Conservation (phyloP, 2,888 invertebrate species). For the Meliscaeva auricollis region DNA sequence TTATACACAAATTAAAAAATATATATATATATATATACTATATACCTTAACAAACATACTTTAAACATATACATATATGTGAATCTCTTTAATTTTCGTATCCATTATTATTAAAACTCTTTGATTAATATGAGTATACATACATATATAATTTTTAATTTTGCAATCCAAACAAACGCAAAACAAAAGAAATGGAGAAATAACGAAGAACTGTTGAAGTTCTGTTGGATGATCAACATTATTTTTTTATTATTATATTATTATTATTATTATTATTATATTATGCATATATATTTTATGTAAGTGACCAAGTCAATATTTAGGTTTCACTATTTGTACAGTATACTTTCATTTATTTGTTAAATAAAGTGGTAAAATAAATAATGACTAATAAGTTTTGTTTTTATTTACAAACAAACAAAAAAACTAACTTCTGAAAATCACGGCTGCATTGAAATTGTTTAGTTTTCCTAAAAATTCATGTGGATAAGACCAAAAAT, state of each 20-base stretch:
- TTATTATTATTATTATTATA: conserved; percentile 48
- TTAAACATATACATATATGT: conserved; percentile 23
- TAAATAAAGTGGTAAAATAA: conserved; percentile 71
- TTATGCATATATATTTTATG: conserved; percentile 58
- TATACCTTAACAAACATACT: conserved; percentile 4
- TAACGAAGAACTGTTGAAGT: conserved; percentile 23
- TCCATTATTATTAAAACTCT: conserved; percentile 43
- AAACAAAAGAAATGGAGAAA: conserved; percentile 25
- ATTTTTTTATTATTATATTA: conserved; percentile 52
- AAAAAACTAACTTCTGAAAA: too few relatives aligned
- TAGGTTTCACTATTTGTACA: conserved; percentile 73
- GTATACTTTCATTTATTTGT: conserved; percentile 70
- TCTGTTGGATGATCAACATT: conserved; percentile 52
- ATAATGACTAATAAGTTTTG: conserved; percentile 22
- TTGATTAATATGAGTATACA: conserved; percentile 33
- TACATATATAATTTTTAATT: too few relatives aligned
- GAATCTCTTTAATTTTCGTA: conserved; percentile 64
- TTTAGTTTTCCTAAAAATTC: too few relatives aligned
- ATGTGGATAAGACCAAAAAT: not conserved
- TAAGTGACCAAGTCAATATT: conserved; percentile 73
- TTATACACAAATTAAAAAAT: conserved; percentile 53
- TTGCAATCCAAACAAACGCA: conserved; percentile 28
- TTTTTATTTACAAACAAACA: conserved; percentile 12
- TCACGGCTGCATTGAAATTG: too few relatives aligned
- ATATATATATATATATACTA: conserved; percentile 14